Conservation (phyloP, 2,888 invertebrate species). For the Perithous albicinctus region DNA sequence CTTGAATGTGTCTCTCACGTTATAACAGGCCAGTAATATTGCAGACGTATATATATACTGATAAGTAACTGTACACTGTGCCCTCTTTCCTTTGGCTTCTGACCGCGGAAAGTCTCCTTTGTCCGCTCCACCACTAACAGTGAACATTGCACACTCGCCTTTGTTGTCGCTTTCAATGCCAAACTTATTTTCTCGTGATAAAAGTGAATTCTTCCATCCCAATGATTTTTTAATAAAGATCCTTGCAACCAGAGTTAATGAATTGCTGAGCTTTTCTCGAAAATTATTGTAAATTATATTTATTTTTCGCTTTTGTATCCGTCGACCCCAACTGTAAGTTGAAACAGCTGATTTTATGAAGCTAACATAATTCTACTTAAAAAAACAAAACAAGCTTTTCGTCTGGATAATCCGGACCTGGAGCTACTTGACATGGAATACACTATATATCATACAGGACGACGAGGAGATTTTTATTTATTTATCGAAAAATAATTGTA, state of each 20-base stretch:
- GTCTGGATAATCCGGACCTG: too few species aligned
- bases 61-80: slow-evolving; percentile 9
- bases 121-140: slow-evolving; percentile 8
- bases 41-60: slow-evolving; percentile 3
- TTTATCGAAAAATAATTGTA: too few species aligned
- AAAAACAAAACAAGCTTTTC: too few species aligned
- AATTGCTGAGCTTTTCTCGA: not conserved
- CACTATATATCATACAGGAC: too few species aligned
- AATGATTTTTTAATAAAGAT: slow-evolving; percentile 2
- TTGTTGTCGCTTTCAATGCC: slow-evolving; percentile 21
- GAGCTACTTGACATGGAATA: too few species aligned
- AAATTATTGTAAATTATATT: not conserved
- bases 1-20: slow-evolving; percentile 2
- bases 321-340: too few species aligned
- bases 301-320: too few species aligned
- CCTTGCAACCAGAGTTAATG: not conserved
- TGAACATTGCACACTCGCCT: not conserved
- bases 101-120: slow-evolving; percentile 28
- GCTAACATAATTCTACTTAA: too few species aligned
- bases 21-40: slow-evolving; percentile 9
- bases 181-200: not conserved
- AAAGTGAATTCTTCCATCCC: slow-evolving; percentile 6
- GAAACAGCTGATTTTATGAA: too few species aligned
- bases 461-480: too few species aligned
- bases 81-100: slow-evolving; percentile 31